A percentile compares a stretch with the other conserved stretches of the same genome.
Conservation (phyloP, 2,113 vertebrate genomes). For the Dasypus novemcinctus region DNA sequence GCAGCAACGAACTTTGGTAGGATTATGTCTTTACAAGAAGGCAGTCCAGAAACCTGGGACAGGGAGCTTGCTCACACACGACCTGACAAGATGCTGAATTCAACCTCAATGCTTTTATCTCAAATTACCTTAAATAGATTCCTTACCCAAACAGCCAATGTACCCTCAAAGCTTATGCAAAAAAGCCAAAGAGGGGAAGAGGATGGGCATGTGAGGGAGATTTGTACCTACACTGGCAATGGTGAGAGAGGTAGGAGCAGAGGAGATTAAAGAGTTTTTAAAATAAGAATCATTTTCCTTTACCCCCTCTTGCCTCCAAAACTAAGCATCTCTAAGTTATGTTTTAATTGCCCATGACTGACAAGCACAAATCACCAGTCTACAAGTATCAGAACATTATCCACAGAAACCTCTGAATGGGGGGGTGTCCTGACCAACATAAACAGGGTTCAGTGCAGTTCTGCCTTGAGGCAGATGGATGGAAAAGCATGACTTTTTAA, state of each 20-base stretch:
- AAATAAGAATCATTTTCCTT: neutral
- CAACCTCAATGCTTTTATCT: neutral
- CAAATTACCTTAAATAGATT: neutral
- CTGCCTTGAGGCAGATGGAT: neutral
- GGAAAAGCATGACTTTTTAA: neutral
- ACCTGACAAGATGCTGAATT: conserved; percentile 7
- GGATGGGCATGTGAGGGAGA: neutral
- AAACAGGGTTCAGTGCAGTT: neutral
- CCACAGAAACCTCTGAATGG: conserved; percentile 13
- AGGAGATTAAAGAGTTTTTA: conserved; percentile 22
- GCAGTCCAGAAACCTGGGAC: neutral
- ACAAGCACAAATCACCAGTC: conserved; percentile 23
- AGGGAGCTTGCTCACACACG: neutral
- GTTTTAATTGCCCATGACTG: conserved; percentile 11
- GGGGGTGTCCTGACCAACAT: neutral
- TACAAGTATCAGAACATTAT: neutral
- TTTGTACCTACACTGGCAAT: neutral
- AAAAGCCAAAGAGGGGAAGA: neutral
- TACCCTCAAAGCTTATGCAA: neutral
- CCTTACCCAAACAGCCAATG: neutral
- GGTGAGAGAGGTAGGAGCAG: neutral
- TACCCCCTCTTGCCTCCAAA: neutral
- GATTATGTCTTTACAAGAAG: neutral
- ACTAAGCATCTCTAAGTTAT: conserved; percentile 4
- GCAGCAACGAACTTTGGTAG: neutral